Percentiles rank a stretch among this genome's conserved stretches.
Evolutionary conservation across 2,797 vertebrate species (phyloP).

Genomic region (Silurus lanzhouensis): DNA sequence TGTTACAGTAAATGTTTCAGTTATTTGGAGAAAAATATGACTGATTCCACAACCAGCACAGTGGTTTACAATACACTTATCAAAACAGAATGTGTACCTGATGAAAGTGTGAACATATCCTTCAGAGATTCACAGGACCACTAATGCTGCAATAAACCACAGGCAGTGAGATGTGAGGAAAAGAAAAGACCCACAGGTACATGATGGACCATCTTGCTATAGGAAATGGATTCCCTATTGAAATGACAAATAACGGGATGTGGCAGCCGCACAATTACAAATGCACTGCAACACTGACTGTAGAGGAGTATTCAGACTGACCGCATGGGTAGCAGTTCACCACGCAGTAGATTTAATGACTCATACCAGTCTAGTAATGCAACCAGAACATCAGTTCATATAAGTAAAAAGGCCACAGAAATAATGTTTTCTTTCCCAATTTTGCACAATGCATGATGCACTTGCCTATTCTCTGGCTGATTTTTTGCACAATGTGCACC

Average conservation of each 20-base stretch:
- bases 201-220: constrained; percentile 6
- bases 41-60: background rate
- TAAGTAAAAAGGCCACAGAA: background rate
- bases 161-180: background rate
- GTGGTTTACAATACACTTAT: background rate
- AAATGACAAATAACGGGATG: constrained; percentile 25
- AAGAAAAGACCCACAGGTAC: background rate
- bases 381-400: constrained; percentile 15
- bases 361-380: constrained; percentile 40
- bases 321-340: constrained; percentile 37
- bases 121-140: background rate
- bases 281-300: constrained; percentile 21
- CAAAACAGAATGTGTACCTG: constrained; percentile 1
- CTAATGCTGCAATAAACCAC: constrained; percentile 7
- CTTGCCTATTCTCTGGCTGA: too few relatives aligned
- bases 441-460: too few relatives aligned
- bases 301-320: constrained; percentile 28
- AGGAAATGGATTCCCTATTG: background rate
- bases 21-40: background rate
- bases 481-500: too few relatives aligned
- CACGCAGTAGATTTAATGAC: constrained; percentile 43
- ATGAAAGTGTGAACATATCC: background rate
- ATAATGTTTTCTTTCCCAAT: background rate
- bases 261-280: constrained; percentile 20
- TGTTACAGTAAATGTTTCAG: background rate